Evolutionary conservation across 2,888 invertebrate species (phyloP), one percentile per base, ranked within the genome.

Genomic region (Gryllus longicercus): DNA sequence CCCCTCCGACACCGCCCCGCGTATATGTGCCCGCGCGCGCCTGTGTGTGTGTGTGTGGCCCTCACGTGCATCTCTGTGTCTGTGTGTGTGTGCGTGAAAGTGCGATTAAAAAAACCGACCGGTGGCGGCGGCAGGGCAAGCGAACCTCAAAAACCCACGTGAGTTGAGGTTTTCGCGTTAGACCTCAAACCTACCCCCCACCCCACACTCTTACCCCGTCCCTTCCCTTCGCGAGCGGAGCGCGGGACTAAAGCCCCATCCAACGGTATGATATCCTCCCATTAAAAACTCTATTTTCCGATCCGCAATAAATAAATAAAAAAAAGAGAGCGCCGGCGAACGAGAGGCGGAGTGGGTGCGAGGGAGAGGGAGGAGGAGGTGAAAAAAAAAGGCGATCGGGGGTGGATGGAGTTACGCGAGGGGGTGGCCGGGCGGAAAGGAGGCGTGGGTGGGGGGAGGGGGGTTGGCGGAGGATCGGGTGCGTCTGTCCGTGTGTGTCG

Each of bases 51-150:
- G 14, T 4, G 63, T 18, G 63, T 63, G 63, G 63, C 38, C 38
- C 38, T 38, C 38, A 38, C 38, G 38, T 38, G 38, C 38, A 8
- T 38, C 5, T 38, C 38, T n/a, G n/a, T n/a, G n/a, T n/a, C n/a
- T n/a, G n/a, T n/a, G n/a, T n/a, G n/a, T 38, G 38, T 25, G 38
- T 38, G n/a, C n/a, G 63, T 38, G 63, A 63, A n/a, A 63, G 63
- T 63, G 63, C 81, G 80, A 82, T 81, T 82, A 82, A 83, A 83
- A 82, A 82, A 82, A 81, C 79, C 81, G 80, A 76, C 16, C 63
- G 63, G 16, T n/a, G 63, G 63, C 77, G 78, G 86, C 86, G 76
- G 79, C 86, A 85, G 85, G 86, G 81, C 80, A 79, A 81, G 83
- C 84, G 85, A 85, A 86, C 85, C 85, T 82, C 81, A 79, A 81